A percentile compares a stretch with the other conserved stretches of the same genome.
phyloP scores from a whole-genome alignment of 2,113 vertebrate genomes.

The Halcyon senegalensis region DNA sequence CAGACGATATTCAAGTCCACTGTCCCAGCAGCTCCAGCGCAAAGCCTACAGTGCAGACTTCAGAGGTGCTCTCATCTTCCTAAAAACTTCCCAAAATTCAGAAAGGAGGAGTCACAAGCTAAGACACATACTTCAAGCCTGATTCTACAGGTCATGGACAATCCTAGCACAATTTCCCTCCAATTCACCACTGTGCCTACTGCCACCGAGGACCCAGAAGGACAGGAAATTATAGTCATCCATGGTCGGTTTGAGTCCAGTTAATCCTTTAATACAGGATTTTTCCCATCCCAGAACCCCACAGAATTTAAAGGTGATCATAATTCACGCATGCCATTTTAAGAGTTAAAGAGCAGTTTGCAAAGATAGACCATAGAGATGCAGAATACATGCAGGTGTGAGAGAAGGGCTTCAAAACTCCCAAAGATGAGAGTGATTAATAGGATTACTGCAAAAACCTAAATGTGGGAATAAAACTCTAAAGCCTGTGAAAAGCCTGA shows the following conservation, averaged over 20 bases:
- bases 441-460: background rate
- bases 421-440: background rate
- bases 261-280: background rate
- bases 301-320: background rate
- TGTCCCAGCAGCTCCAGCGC: background rate
- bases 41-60: background rate
- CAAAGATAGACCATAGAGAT: background rate
- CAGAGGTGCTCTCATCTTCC: background rate
- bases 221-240: background rate
- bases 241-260: background rate
- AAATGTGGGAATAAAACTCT: background rate
- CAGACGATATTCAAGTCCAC: background rate
- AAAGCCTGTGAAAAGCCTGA: background rate
- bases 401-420: background rate
- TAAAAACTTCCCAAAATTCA: background rate
- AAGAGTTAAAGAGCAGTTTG: background rate
- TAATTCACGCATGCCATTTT: background rate
- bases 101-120: background rate
- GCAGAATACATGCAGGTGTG: background rate
- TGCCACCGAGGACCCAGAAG: background rate
- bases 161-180: background rate
- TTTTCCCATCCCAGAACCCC: background rate
- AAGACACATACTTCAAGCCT: background rate
- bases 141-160: background rate
- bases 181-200: background rate